Base-by-base conservation (phyloP, 2,797 vertebrate genomes). In the Sphenodon punctatus region DNA sequence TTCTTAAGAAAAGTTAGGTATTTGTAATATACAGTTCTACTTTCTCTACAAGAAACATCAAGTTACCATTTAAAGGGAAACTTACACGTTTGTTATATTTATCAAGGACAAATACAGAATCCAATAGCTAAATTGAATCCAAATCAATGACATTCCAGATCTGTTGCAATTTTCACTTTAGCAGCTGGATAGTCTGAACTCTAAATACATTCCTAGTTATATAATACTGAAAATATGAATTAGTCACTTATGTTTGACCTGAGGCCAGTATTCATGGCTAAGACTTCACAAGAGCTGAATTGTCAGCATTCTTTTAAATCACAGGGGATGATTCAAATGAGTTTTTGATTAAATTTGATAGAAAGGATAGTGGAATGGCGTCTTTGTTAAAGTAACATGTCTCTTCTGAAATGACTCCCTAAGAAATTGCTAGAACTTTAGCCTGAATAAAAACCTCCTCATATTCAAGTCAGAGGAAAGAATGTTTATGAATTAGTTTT, bases 171-270 rank as follows among this genome's bases (percentile, higher is more conserved):
- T 88, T 77, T 87, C 19, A 16, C 41, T 56, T 49, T 25, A 67
- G 51, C 20, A 76, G 43, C 59, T 70, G 25, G 69, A 25, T 17
- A 69, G 71, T 80, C 43, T 65, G 65, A 86, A 81, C 78, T 78
- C 48, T 75, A 89, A 82, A 27, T 81, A 75, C 12, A 13, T 53
- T 30, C 49, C 9, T 6, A 56, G 42, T 85, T 89, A 83, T 15
- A 63, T 68, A 91, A 86, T 59, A 75, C 5, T 53, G 9, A 65
- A 77, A 71, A 67, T 75, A 45, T 59, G 48, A 84, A 27, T 81
- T 75, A 88, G 49, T 90, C 69, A 84, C 86, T 53, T 22, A 38
- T 6, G 75, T 78, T 60, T 85, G 66, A 89, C 73, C 64, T 25
- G 63, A 81, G 46, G 68, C n/a, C 63, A 59, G 14, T 51, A 75